Percentiles rank a stretch among this genome's conserved stretches.
Evolutionary conservation across 2,113 vertebrate species (phyloP).

Genomic region (Osmerus eperlanus): DNA sequence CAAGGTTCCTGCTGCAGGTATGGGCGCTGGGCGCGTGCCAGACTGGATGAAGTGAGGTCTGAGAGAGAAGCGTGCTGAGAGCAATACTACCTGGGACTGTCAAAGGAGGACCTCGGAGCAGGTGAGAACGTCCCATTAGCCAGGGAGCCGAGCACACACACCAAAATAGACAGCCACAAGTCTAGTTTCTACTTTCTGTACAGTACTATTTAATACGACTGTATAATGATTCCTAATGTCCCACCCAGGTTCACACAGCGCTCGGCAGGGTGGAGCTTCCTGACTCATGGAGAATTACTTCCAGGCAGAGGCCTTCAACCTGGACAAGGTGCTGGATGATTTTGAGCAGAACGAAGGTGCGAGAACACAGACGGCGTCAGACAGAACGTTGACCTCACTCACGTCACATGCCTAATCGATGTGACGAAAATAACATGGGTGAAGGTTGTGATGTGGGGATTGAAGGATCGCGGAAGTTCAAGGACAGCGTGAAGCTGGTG

Average conservation of each 20-base stretch:
- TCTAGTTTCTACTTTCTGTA: too few relatives aligned
- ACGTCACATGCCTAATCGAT: background rate
- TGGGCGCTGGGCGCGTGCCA: conserved; percentile 59
- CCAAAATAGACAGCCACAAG: background rate
- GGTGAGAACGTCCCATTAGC: conserved; percentile 48
- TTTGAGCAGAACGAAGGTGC: conserved; percentile 98
- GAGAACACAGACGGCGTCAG: background rate
- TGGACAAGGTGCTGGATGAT: conserved; percentile 99
- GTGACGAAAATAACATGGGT: too few relatives aligned
- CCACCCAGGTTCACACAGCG: conserved; percentile 75
- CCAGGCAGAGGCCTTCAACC: conserved; percentile 98
- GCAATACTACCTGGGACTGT: conserved; percentile 43
- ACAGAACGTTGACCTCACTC: background rate
- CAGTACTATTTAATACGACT: too few relatives aligned
- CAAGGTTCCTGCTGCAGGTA: conserved; percentile 45
- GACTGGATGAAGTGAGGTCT: conserved; percentile 61
- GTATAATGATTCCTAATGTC: conserved; percentile 7
- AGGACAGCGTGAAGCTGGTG: too few relatives aligned
- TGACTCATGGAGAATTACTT: conserved; percentile 99
- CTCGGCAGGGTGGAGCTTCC: conserved; percentile 79
- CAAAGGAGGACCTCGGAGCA: conserved; percentile 69
- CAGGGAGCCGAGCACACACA: background rate
- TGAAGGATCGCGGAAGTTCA: background rate
- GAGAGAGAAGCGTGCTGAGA: conserved; percentile 41
- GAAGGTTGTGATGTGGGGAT: background rate